These are phyloP conservation scores for Isichthys henryi DNA, from an alignment of 2,113 vertebrate species.

Conservation along the genomic window DNA sequence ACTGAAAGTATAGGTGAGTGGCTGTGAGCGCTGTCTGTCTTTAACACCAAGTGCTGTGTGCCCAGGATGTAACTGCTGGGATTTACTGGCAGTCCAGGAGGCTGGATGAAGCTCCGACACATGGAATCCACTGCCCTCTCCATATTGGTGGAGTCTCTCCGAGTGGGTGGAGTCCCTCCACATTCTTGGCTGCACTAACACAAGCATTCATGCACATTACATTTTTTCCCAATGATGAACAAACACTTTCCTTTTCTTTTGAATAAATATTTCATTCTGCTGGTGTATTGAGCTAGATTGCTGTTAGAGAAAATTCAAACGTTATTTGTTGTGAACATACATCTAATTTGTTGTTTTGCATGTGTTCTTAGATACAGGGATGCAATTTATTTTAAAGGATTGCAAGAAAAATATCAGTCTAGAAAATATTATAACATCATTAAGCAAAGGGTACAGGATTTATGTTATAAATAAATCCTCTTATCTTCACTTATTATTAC, in stretches of 20 bases:
- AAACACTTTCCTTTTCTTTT: conserved; percentile 8
- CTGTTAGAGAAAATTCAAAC: background rate
- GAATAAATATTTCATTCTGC: background rate
- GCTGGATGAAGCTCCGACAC: background rate
- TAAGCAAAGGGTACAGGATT: background rate
- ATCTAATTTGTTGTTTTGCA: background rate
- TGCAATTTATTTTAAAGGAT: background rate
- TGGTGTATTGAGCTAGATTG: background rate
- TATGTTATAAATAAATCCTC: background rate
- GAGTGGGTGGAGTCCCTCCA: background rate
- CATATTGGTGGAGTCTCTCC: background rate
- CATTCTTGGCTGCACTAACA: background rate
- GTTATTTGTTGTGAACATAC: background rate
- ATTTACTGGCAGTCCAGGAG: background rate
- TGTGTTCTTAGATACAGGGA: background rate
- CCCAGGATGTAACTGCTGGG: background rate
- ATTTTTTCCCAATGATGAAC: background rate
- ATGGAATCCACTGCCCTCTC: background rate
- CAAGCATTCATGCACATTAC: background rate
- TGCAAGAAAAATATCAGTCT: background rate
- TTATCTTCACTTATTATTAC: background rate
- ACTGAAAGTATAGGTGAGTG: background rate
- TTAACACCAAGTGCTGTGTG: background rate
- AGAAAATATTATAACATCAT: background rate
- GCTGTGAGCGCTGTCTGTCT: background rate